These are phyloP conservation scores for Neocrepidodera transversa DNA, from an alignment of 2,888 invertebrate genomes.

Conservation along the genomic window DNA sequence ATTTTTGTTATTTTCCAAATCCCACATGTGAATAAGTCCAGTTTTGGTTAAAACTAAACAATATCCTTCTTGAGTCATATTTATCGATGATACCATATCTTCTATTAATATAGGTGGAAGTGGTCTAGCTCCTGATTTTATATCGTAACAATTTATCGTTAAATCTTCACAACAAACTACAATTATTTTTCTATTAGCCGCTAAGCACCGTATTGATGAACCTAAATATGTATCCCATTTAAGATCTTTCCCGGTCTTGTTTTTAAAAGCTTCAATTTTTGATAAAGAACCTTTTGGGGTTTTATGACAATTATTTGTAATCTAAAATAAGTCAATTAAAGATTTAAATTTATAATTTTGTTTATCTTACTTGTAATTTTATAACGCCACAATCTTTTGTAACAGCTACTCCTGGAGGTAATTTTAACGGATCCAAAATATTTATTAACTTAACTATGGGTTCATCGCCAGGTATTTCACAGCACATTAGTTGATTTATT, in stretches of 20 bases:
- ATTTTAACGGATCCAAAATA: constrained; percentile 56
- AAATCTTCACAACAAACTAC: constrained; percentile 74
- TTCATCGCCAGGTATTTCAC: constrained; percentile 59
- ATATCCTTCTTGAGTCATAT: constrained; percentile 60
- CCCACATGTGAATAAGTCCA: constrained; percentile 67
- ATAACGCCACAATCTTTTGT: constrained; percentile 53
- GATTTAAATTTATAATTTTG: not conserved
- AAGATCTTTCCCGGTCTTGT: constrained; percentile 66
- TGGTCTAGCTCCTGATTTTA: constrained; percentile 61
- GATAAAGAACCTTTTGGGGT: constrained; percentile 69
- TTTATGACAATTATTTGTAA: constrained; percentile 57
- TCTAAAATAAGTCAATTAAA: constrained; percentile 44
- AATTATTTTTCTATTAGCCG: constrained; percentile 67
- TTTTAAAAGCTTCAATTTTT: constrained; percentile 66
- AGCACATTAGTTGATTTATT: constrained; percentile 58
- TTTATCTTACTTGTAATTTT: constrained; percentile 54
- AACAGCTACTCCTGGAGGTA: constrained; percentile 52
- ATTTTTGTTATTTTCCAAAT: constrained; percentile 64
- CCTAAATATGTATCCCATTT: constrained; percentile 77
- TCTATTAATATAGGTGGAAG: constrained; percentile 66
- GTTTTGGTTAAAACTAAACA: constrained; percentile 66
- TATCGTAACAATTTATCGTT: constrained; percentile 69
- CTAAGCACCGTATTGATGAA: constrained; percentile 67
- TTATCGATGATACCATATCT: constrained; percentile 67
- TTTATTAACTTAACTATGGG: constrained; percentile 58